phyloP scores from a whole-genome alignment of 2,888 invertebrate genomes.

The Orchestes rusci region DNA sequence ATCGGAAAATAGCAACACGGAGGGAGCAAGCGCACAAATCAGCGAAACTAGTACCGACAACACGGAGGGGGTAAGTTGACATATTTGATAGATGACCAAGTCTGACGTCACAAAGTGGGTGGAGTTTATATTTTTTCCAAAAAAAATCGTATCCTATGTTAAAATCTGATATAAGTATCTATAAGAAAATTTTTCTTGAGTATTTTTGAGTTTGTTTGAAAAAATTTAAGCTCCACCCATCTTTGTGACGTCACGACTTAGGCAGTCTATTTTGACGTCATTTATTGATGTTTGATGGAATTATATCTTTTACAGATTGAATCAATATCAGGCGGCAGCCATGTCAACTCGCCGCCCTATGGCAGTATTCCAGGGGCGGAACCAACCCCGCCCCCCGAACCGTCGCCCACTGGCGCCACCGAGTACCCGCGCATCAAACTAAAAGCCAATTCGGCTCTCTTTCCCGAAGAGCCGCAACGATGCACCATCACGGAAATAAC shows the following conservation, averaged over 20 bases:
- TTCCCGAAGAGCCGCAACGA: constrained; percentile 24
- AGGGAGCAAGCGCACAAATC: neutral
- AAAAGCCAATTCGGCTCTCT: constrained; percentile 39
- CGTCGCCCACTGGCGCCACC: constrained; percentile 28
- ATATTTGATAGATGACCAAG: too few species aligned
- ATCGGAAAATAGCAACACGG: constrained; percentile 1
- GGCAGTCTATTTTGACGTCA: too few species aligned
- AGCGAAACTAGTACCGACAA: constrained; percentile 5
- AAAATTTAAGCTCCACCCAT: too few species aligned
- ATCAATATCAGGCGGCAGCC: constrained; percentile 9
- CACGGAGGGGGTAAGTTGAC: constrained; percentile 17
- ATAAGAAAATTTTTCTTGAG: too few species aligned
- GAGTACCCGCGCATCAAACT: constrained; percentile 43
- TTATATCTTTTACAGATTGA: constrained; percentile 14
- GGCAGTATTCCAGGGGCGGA: constrained; percentile 39
- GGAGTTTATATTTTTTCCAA: too few species aligned
- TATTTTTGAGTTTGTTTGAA: too few species aligned
- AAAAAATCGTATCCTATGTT: too few species aligned
- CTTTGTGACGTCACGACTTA: neutral
- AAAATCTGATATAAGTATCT: too few species aligned
- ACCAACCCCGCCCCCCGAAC: constrained; percentile 38
- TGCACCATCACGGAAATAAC: constrained; percentile 41
- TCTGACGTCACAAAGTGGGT: too few species aligned
- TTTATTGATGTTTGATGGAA: too few species aligned
- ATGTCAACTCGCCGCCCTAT: constrained; percentile 25